Conservation (phyloP, 2,113 vertebrate genomes). For the Misgurnus mizolepis region DNA sequence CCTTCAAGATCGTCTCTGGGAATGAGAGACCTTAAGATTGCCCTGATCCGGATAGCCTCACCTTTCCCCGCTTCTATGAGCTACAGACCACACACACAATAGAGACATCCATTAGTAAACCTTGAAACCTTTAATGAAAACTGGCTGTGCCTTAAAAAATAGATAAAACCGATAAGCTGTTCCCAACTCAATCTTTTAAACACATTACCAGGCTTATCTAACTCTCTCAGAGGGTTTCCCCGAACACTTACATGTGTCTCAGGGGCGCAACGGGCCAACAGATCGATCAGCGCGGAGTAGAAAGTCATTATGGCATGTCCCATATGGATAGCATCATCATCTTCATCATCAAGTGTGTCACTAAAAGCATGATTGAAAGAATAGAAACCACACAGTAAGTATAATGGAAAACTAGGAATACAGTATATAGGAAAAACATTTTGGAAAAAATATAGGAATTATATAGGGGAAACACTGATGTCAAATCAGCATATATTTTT, state of each 20-base stretch:
- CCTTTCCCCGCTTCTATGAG: constrained; percentile 91
- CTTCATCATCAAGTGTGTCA: constrained; percentile 76
- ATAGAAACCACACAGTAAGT: no score
- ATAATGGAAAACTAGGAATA: no score
- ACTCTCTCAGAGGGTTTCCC: background rate
- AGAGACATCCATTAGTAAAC: constrained; percentile 29
- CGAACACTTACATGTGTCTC: constrained; percentile 89
- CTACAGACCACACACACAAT: constrained; percentile 65
- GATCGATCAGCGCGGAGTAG: constrained; percentile 92
- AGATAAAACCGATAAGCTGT: constrained; percentile 32
- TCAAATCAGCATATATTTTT: no score
- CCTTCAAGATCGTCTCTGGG: constrained; percentile 89
- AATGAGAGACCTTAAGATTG: constrained; percentile 91
- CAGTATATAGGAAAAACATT: no score
- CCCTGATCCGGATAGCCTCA: constrained; percentile 90
- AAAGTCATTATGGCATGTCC: constrained; percentile 97
- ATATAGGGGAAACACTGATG: background rate
- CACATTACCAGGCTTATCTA: constrained; percentile 7
- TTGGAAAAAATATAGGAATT: no score
- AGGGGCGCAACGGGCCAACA: constrained; percentile 93
- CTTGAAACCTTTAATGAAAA: constrained; percentile 43
- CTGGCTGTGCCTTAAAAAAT: constrained; percentile 16
- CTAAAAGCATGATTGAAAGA: constrained; percentile 62
- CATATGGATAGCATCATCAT: constrained; percentile 91
- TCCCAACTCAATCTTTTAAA: constrained; percentile 6